Evolutionary conservation across 2,797 vertebrate genomes (phyloP).

Genomic region (Lithobates pipiens): DNA sequence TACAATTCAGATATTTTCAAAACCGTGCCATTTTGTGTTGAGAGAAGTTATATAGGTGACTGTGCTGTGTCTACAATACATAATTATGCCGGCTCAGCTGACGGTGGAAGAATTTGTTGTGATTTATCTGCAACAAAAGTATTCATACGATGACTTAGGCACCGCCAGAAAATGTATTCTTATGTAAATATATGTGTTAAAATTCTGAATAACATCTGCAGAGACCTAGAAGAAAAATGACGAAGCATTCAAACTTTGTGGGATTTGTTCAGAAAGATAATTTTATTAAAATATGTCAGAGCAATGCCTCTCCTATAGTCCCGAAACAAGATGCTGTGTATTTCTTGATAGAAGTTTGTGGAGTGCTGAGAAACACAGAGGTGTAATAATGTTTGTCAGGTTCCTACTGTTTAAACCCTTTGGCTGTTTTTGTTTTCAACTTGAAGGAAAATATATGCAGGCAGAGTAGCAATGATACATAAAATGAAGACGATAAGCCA

Average conservation of each 20-base stretch:
- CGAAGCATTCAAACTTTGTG: slow-evolving; percentile 65
- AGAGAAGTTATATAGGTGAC: slow-evolving; percentile 23
- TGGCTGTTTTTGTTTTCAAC: slow-evolving; percentile 42
- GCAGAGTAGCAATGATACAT: slow-evolving; percentile 1
- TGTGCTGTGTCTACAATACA: slow-evolving; percentile 45
- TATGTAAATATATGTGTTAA: slow-evolving; percentile 74
- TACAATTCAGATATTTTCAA: not conserved
- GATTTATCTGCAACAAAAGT: slow-evolving; percentile 69
- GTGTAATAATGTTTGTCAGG: slow-evolving; percentile 47
- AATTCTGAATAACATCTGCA: slow-evolving; percentile 71
- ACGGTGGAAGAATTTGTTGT: slow-evolving; percentile 30
- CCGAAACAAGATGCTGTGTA: not conserved
- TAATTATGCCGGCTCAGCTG: slow-evolving; percentile 57
- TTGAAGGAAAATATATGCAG: slow-evolving; percentile 29
- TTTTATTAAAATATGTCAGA: slow-evolving; percentile 67
- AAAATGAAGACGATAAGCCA: slow-evolving; percentile 19
- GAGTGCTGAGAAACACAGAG: slow-evolving; percentile 23
- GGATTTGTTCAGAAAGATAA: slow-evolving; percentile 70
- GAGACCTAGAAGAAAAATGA: slow-evolving; percentile 68
- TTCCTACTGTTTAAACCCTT: slow-evolving; percentile 42
- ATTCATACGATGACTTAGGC: slow-evolving; percentile 66
- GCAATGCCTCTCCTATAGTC: slow-evolving; percentile 20
- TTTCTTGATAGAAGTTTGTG: slow-evolving; percentile 44
- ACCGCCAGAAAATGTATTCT: slow-evolving; percentile 71
- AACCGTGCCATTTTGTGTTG: not conserved